phyloP scores from a whole-genome alignment of 2,797 vertebrate species.

The Halcyon leucocephala region DNA sequence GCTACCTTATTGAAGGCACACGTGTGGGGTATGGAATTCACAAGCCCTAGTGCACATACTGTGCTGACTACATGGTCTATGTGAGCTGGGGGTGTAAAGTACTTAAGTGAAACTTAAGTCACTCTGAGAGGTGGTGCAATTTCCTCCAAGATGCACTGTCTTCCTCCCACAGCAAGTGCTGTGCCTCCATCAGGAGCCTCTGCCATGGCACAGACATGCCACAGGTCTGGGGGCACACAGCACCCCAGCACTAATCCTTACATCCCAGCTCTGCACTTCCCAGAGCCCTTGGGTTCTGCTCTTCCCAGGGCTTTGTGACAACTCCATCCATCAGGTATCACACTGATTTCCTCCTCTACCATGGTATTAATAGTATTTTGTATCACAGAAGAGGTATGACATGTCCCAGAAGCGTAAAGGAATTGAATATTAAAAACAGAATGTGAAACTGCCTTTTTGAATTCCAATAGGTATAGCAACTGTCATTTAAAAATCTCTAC shows the following conservation, averaged over 20 bases:
- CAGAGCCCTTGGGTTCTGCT: rapidly evolving
- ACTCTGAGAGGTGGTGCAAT: neutral
- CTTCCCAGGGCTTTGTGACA: neutral
- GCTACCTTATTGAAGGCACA: neutral
- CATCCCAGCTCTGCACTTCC: neutral
- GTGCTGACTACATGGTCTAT: neutral
- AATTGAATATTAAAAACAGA: neutral
- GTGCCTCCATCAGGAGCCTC: neutral
- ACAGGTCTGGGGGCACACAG: neutral
- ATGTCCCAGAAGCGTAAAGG: neutral
- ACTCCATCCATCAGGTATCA: neutral
- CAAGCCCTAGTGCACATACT: rapidly evolving
- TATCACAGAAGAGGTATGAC: neutral
- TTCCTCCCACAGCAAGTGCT: rapidly evolving
- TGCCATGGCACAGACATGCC: rapidly evolving
- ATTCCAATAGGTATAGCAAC: neutral
- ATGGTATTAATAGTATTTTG: neutral
- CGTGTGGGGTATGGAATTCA: neutral
- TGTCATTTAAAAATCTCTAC: neutral
- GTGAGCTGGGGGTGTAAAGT: neutral
- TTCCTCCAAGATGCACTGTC: neutral
- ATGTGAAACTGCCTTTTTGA: neutral
- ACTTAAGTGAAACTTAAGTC: neutral
- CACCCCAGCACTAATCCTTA: neutral
- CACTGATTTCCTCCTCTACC: neutral